These are phyloP conservation scores for Apaloderma vittatum DNA, from an alignment of 2,113 vertebrate species.

Conservation along the genomic window DNA sequence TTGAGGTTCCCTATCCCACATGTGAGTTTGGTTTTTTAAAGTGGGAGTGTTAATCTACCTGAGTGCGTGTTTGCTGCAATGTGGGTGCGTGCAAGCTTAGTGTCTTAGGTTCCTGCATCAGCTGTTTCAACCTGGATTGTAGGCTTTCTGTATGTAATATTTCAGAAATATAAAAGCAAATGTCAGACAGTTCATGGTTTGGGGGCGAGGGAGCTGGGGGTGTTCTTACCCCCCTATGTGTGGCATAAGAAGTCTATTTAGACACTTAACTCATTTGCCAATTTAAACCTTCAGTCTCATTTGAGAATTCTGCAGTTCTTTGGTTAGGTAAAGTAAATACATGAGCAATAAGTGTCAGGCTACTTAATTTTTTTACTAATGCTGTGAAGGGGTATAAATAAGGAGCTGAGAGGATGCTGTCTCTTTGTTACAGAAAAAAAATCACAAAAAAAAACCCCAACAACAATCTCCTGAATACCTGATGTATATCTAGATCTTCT, in stretches of 20 bases:
- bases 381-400: not conserved
- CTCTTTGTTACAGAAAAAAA: not conserved
- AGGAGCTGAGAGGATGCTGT: not conserved
- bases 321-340: not conserved
- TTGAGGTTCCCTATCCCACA: constrained; percentile 92
- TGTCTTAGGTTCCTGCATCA: not conserved
- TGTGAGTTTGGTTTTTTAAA: constrained; percentile 76
- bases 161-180: not conserved
- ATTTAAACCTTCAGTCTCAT: not conserved
- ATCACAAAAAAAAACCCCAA: rapidly evolving
- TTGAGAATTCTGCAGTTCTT: not conserved
- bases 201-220: not conserved
- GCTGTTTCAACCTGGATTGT: not conserved
- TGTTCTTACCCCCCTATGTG: not conserved
- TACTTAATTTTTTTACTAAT: not conserved
- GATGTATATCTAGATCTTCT: not conserved
- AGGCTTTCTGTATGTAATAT: not conserved
- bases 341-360: not conserved
- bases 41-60: not conserved
- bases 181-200: not conserved
- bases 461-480: not conserved
- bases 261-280: not conserved
- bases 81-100: not conserved
- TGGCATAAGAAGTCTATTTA: not conserved
- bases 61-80: rapidly evolving